These are phyloP conservation scores for Tenthredo amoena DNA, from an alignment of 2,888 invertebrate species.

Conservation along the genomic window DNA sequence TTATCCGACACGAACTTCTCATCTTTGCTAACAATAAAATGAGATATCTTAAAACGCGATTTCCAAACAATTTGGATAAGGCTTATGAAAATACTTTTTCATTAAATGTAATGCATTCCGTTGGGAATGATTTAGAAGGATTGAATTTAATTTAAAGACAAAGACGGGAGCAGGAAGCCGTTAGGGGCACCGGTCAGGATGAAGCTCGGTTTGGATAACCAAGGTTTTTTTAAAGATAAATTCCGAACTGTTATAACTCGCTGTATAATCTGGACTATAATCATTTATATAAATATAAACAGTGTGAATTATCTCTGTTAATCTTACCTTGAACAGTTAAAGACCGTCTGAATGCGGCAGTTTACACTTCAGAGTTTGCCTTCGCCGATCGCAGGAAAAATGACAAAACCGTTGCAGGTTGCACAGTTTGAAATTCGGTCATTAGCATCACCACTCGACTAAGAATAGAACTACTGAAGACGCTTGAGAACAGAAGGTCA, in stretches of 20 bases:
- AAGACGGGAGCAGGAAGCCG: background rate
- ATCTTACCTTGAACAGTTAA: background rate
- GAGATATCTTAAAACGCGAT: background rate
- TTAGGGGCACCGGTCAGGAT: background rate
- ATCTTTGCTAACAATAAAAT: background rate
- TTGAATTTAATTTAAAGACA: background rate
- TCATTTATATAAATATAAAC: background rate
- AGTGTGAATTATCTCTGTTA: background rate
- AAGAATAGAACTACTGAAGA: background rate
- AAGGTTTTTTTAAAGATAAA: background rate
- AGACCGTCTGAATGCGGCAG: background rate
- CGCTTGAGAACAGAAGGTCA: background rate
- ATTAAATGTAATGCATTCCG: background rate
- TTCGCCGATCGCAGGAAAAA: background rate
- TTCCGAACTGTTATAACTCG: background rate
- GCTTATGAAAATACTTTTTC: background rate
- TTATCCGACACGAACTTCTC: background rate
- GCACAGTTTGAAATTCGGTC: background rate
- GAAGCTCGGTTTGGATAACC: background rate
- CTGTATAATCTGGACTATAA: background rate
- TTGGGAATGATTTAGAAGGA: background rate
- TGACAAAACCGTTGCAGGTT: slow-evolving; percentile 2
- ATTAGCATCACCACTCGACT: background rate
- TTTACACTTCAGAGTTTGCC: background rate
- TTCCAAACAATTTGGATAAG: background rate